Percentiles rank a stretch among this genome's conserved stretches.
Evolutionary conservation across 30 jellyfish, hydroid and myxozoan genomes (phyloP).

Genomic region (Aurelia sp.): DNA sequence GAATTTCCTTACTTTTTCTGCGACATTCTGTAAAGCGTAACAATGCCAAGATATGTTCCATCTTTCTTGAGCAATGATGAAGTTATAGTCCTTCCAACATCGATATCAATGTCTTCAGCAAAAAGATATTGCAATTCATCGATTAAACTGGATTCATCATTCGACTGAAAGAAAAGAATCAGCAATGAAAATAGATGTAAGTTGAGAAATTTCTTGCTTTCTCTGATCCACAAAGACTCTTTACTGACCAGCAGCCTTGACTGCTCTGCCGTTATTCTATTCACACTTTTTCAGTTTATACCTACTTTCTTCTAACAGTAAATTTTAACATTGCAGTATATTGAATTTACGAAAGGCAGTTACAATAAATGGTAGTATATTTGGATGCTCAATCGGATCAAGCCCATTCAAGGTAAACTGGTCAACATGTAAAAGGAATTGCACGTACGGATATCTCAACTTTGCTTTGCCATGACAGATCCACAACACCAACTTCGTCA

Average conservation of each 20-base stretch:
- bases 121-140: slow-evolving; percentile 49
- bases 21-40: slow-evolving; percentile 23
- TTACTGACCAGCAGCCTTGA: not conserved
- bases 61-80: slow-evolving; percentile 44
- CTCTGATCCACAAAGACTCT: not conserved
- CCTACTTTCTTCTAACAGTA: too few species aligned
- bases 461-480: slow-evolving; percentile 84
- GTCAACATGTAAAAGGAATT: too few species aligned
- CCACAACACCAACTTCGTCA: slow-evolving; percentile 74
- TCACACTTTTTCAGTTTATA: too few species aligned
- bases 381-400: too few species aligned
- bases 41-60: slow-evolving; percentile 60
- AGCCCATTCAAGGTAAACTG: too few species aligned
- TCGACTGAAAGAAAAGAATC: slow-evolving; percentile 19
- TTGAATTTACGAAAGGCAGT: too few species aligned
- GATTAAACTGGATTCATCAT: slow-evolving; percentile 4
- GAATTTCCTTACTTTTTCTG: slow-evolving; percentile 32
- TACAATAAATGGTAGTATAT: too few species aligned
- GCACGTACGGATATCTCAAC: slow-evolving; percentile 75
- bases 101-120: slow-evolving; percentile 61
- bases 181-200: not conserved
- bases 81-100: slow-evolving; percentile 4
- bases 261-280: too few species aligned
- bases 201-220: not conserved
- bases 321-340: too few species aligned